Evolutionary conservation across 1,140 invertebrate species (phyloP), one percentile per base, ranked within the genome.

Genomic region (Drosophila arizonae): DNA sequence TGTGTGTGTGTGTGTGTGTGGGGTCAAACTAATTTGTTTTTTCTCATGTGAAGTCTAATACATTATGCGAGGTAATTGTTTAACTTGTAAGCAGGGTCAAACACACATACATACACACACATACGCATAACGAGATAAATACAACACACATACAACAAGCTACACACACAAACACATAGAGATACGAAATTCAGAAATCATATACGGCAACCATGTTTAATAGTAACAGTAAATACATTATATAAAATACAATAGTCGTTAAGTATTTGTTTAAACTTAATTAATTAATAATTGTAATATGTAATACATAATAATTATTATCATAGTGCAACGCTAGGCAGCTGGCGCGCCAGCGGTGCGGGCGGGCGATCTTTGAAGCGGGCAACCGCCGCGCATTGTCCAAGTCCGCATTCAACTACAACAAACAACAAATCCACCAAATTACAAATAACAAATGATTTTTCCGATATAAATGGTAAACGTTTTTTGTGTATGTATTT

Each of bases 201-300:
- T 36, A 64, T 43, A 72, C 62, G 67, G 64, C 76, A 61, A 64
- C 60, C 76, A 74, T 75, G 79, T 81, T 81, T 81, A 77, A 82
- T 78, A 82, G 70, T 65, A 56, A 56, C 68, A 71, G 48, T 70
- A 70, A 63, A 63, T 70, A 52, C 50, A 70, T 64, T 21, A 70
- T 74, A 81, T 70, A 70, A 74, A 84, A 78, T 87, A 87, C 82
- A 82, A 84, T 87, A 84, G 84, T 68, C 55, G 11, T 63, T 87
- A 87, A 87, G 82, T 87, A 88, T 84, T 87, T 87, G 82, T 87
- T 87, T 87, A 87, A 88, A 86, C 78, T 88, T 87, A 87, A 84
- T 87, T 86, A 73, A 86, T 79, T 76, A 72, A 87, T 79, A 71
- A 88, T 54, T 87, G 84, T 88, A 87, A 77, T 79, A 79, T 82